Evolutionary conservation across 2,113 vertebrate species (phyloP), one percentile per base, ranked within the genome.

Genomic region (Crotalus viridis): DNA sequence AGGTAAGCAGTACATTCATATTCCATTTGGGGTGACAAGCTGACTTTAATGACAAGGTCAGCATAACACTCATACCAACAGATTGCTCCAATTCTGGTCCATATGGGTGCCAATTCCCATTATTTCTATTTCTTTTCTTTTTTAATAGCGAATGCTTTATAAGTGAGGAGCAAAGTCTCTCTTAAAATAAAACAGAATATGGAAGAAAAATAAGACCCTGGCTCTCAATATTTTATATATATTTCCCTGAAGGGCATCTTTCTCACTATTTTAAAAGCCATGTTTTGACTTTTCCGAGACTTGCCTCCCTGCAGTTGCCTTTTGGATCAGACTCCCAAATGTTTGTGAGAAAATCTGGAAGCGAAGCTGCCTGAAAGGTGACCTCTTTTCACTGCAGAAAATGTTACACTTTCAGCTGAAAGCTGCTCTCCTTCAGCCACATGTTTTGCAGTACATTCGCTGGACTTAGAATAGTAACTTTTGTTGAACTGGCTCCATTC

Each of bases 401-500:
- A 91, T 94, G 56, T 90, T 94, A 8, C 5, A 26, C 89, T 54
- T 39, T 55, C n/a, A 87, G 87, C 93, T 91, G 39, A 88, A 96
- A 94, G 46, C 95, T 94, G 43, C 64, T 93, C 94, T 95, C 39
- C 91, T 88, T 33, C 17, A 93, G 28, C 9, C 69, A 48, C 59
- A 10, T 89, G 92, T 56, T 92, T 87, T 93, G 19, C 94, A 95
- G 85, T 92, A 91, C 24, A 87, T 93, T 94, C 13, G 0, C 95
- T 94, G 87, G 26, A 3, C 92, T 96, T 92, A 94, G 95, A 89
- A 92, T 90, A 81, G 90, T 96, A 95, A n/a, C 2, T 96, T 96
- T 87, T 91, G 96, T 95, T 94, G 96, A 93, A 95, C 93, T 96
- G 94, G 94, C 92, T 94, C 92, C 90, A 92, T 94, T 95, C 92